Base-by-base conservation (phyloP, 1,140 invertebrate species). In the Lordiphosa clarofinis region DNA sequence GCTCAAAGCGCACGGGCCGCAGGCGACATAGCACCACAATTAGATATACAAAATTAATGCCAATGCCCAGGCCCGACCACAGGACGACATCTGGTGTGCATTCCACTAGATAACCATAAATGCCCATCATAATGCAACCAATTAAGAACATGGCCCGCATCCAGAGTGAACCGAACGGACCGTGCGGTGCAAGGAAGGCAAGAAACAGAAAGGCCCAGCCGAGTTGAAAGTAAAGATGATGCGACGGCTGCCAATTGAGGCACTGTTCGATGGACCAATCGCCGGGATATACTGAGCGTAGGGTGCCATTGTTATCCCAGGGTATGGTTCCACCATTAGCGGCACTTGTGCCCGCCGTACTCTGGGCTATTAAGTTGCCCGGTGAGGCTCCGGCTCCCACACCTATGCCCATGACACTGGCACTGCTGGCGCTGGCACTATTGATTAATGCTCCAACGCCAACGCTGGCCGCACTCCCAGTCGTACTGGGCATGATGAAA, bases 1-100 rank as follows among this genome's bases (percentile, higher is more conserved):
- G 93, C 56, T 94, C 93, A 86, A 97, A 96, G 86, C 93, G 94
- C 58, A 96, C 93, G 8, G 95, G 95, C 75, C 95, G 91, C 73
- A 97, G 91, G 64, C 93, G 92, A 90, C 95, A 96, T 64, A 96
- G 92, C 66, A 96, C 92, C 68, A 94, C 91, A 71, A 94, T 91
- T 57, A 96, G 92, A 89, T 97, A 95, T 71, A 96, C 90, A 66
- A 95, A 92, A 90, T 97, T 97, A 86, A 97, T 94, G 67, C 92
- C 89, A 73, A 96, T 92, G 89, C 96, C 96, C 36, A 93, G 92
- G 73, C 93, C 92, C 84, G 96, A 96, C 96, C 96, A 97, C 44
- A 96, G 90, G 71, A 95, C 94, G 60, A 95, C 94, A 84, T 97
- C 96, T 62, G 95, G 91, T 76, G 94, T 95, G 89, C 96, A 97